Evolutionary conservation across 1,140 invertebrate species (phyloP).

Genomic region (Calosoma granatense): DNA sequence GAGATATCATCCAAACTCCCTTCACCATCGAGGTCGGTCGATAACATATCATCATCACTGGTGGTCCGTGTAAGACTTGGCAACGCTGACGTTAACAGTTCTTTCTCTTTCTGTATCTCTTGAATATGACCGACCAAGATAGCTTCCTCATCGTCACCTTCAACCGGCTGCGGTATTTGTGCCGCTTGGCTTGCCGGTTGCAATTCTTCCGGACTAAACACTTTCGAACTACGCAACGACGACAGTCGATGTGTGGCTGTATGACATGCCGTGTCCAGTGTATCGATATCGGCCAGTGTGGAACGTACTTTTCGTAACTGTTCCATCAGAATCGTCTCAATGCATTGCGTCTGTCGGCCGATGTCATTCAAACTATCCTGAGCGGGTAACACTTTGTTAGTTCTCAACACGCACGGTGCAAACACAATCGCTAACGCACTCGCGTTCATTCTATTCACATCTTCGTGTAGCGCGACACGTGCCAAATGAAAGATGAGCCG

Average conservation of each 20-base stretch:
- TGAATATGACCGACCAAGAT: constrained; percentile 60
- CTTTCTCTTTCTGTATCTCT: constrained; percentile 71
- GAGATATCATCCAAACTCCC: constrained; percentile 54
- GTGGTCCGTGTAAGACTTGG: constrained; percentile 67
- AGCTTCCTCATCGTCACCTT: constrained; percentile 53
- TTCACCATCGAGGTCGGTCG: constrained; percentile 57
- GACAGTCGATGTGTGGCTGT: constrained; percentile 64
- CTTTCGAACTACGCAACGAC: constrained; percentile 62
- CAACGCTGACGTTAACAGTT: constrained; percentile 65
- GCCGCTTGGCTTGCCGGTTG: constrained; percentile 33
- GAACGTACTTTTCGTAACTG: constrained; percentile 60
- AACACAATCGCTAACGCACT: constrained; percentile 90
- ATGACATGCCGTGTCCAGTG: constrained; percentile 70
- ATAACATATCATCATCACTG: constrained; percentile 75
- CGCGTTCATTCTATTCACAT: constrained; percentile 85
- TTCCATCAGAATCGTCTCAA: constrained; percentile 80
- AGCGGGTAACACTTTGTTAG: constrained; percentile 73
- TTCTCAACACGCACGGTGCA: constrained; percentile 85
- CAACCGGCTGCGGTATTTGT: constrained; percentile 25
- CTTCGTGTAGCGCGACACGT: constrained; percentile 74
- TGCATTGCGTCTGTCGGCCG: constrained; percentile 67
- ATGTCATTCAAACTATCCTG: constrained; percentile 82
- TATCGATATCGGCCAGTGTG: constrained; percentile 80
- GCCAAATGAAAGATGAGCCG: constrained; percentile 88
- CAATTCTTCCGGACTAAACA: constrained; percentile 53